Evolutionary conservation across 2,797 vertebrate species (phyloP).

Genomic region (Anas acuta): DNA sequence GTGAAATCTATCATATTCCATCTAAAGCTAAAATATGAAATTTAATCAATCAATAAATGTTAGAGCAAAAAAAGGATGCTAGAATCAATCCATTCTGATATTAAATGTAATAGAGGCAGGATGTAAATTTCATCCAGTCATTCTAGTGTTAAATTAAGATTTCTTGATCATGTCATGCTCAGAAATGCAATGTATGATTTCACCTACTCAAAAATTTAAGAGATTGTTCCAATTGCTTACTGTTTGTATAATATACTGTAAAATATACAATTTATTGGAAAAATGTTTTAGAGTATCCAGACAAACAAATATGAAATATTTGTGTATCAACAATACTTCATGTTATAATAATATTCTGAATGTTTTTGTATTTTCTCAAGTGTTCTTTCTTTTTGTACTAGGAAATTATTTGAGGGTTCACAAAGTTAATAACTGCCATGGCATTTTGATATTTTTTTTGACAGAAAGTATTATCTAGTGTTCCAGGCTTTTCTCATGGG

Average conservation of each 20-base stretch:
- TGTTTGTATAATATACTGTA: background rate
- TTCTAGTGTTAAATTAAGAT: background rate
- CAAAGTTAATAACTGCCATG: background rate
- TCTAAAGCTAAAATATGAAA: background rate
- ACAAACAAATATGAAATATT: background rate
- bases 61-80: background rate
- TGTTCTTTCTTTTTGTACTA: background rate
- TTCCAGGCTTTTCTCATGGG: background rate
- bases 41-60: background rate
- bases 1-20: background rate
- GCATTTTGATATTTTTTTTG: constrained; percentile 8
- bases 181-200: background rate
- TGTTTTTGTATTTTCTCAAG: background rate
- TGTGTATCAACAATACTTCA: background rate
- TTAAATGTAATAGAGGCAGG: background rate
- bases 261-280: background rate
- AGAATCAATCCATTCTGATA: background rate
- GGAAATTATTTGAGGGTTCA: background rate
- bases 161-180: background rate
- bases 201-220: background rate
- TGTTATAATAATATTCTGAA: background rate
- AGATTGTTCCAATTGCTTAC: background rate
- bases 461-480: background rate
- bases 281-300: background rate
- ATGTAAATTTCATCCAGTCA: background rate